Conservation (phyloP, 2,113 vertebrate genomes). For the Amia ocellicauda region DNA sequence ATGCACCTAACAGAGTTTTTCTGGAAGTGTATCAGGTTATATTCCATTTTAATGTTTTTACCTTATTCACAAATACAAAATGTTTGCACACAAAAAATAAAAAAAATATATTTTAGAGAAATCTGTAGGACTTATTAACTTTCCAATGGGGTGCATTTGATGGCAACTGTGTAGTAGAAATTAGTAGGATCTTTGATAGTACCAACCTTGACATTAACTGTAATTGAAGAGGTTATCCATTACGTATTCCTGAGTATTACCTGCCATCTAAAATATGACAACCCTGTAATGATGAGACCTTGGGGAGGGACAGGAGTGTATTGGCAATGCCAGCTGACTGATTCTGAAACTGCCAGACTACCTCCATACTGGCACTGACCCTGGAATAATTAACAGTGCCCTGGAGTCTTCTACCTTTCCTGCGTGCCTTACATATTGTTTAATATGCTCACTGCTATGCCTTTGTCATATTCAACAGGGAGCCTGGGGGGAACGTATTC, state of each 20-base stretch:
- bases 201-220: constrained; percentile 67
- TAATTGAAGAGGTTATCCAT: constrained; percentile 65
- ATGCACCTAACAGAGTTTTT: too few relatives aligned
- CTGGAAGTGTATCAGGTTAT: too few relatives aligned
- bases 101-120: too few relatives aligned
- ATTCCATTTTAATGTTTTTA: too few relatives aligned
- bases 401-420: constrained; percentile 56
- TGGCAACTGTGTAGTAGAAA: constrained; percentile 47
- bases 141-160: too few relatives aligned
- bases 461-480: constrained; percentile 40
- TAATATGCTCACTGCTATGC: constrained; percentile 62
- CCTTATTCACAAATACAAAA: too few relatives aligned
- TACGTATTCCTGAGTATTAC: constrained; percentile 57
- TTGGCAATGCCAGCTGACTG: constrained; percentile 62
- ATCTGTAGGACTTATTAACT: too few relatives aligned
- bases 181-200: constrained; percentile 51
- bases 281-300: constrained; percentile 60
- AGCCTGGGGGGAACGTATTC: constrained; percentile 37
- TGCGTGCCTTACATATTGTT: constrained; percentile 55
- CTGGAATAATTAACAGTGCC: constrained; percentile 73
- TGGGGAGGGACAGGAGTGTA: constrained; percentile 56
- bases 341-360: constrained; percentile 51
- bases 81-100: too few relatives aligned
- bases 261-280: constrained; percentile 75
- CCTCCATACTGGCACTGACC: constrained; percentile 56